A percentile compares a stretch with the other conserved stretches of the same genome.
These are phyloP conservation scores for Xiphias gladius DNA, from an alignment of 2,113 vertebrate genomes.

Conservation along the genomic window DNA sequence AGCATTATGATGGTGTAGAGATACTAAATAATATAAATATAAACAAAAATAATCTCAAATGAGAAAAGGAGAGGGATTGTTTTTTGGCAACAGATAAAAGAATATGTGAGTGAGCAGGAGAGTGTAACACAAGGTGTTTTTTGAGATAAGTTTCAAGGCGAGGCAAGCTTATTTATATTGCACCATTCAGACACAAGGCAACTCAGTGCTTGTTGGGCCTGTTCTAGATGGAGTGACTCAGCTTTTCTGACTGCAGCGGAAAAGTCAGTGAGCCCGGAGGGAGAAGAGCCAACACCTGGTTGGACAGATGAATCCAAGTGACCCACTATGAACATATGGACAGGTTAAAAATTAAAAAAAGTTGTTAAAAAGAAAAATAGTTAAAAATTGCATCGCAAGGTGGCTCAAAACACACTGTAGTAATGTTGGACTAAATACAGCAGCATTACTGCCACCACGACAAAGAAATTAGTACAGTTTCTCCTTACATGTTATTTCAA, in stretches of 20 bases:
- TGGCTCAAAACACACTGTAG: background rate
- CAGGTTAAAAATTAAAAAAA: too few relatives aligned
- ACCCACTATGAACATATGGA: background rate
- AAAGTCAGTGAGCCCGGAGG: slow-evolving; percentile 15
- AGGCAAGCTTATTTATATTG: too few relatives aligned
- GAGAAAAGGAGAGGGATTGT: background rate
- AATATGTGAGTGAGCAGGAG: background rate
- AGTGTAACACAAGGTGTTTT: slow-evolving; percentile 34
- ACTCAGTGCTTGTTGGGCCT: background rate
- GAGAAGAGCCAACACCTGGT: background rate
- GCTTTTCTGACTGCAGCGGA: slow-evolving; percentile 6
- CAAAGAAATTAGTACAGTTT: too few relatives aligned
- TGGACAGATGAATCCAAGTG: slow-evolving; percentile 2
- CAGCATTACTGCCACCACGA: too few relatives aligned
- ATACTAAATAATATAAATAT: slow-evolving; percentile 13
- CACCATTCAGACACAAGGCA: too few relatives aligned
- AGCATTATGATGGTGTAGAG: background rate
- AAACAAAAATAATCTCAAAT: slow-evolving; percentile 29
- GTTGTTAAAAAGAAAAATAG: too few relatives aligned
- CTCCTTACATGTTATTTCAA: too few relatives aligned
- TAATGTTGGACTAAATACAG: background rate
- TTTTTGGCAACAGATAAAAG: slow-evolving; percentile 31
- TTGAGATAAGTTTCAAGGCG: slow-evolving; percentile 34
- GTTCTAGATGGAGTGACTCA: slow-evolving; percentile 39
- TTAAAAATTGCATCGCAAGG: background rate